These are phyloP conservation scores for Protobothrops mucrosquamatus DNA, from an alignment of 2,113 vertebrate genomes.

Conservation along the genomic window DNA sequence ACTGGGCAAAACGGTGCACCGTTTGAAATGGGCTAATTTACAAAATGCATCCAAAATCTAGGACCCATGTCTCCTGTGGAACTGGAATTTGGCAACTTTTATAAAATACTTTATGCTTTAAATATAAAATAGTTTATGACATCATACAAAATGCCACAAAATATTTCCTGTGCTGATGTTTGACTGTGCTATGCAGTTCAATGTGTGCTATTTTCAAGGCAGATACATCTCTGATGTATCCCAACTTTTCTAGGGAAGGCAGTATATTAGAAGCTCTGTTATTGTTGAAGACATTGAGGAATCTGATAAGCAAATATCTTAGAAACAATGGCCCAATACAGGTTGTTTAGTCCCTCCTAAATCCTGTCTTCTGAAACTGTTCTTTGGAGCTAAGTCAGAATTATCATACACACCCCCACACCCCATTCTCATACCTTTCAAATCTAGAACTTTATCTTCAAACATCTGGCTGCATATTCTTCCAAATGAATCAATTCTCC, in stretches of 20 bases:
- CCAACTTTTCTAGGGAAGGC: neutral
- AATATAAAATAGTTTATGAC: neutral
- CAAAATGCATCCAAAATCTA: neutral
- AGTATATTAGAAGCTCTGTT: neutral
- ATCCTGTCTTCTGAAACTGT: neutral
- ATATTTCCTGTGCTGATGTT: neutral
- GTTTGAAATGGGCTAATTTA: neutral
- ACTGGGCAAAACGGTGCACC: neutral
- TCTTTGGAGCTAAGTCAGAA: neutral
- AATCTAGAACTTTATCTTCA: constrained; percentile 81
- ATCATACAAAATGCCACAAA: neutral
- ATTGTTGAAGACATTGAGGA: neutral
- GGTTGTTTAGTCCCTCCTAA: neutral
- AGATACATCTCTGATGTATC: neutral
- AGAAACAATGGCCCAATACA: neutral
- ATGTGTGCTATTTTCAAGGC: neutral
- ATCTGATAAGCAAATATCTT: neutral
- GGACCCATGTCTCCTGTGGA: neutral
- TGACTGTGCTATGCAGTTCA: neutral
- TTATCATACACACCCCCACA: neutral
- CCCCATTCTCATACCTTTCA: constrained; percentile 80
- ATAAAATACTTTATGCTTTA: neutral
- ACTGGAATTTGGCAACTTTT: neutral
- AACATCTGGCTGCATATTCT: constrained; percentile 82
- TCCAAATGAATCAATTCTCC: constrained; percentile 77